These are phyloP conservation scores for Apamea anceps DNA, from an alignment of 2,888 invertebrate genomes.

Conservation along the genomic window DNA sequence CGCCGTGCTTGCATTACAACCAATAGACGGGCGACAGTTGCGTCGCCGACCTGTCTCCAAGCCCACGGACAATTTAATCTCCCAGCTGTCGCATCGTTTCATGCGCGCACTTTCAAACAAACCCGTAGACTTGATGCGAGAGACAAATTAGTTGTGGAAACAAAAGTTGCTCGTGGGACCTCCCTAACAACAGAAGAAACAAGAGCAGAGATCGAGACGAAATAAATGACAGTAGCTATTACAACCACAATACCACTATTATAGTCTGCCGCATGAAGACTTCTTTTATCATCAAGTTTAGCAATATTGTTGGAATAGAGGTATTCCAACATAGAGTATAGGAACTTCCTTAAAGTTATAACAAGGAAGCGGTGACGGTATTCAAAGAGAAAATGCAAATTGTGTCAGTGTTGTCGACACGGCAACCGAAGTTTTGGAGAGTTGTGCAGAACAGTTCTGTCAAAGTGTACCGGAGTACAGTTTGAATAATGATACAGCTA, in stretches of 20 bases:
- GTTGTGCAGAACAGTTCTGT: slow-evolving; percentile 19
- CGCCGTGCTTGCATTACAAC: background rate
- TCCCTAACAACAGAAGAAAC: background rate
- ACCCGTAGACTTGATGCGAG: background rate
- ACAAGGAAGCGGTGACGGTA: slow-evolving; percentile 39
- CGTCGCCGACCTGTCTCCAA: no score
- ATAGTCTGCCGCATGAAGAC: slow-evolving; percentile 3
- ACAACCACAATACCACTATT: background rate
- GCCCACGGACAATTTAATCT: no score
- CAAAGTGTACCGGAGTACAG: slow-evolving; percentile 24
- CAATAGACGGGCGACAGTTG: no score
- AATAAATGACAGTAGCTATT: background rate
- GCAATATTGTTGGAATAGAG: slow-evolving; percentile 3
- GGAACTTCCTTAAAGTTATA: slow-evolving; percentile 42
- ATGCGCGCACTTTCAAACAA: no score
- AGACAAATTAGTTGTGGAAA: background rate
- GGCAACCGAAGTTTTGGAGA: slow-evolving; percentile 41
- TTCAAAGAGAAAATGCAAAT: slow-evolving; percentile 60
- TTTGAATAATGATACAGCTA: slow-evolving; percentile 22
- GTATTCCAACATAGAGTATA: slow-evolving; percentile 1
- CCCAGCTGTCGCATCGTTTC: no score
- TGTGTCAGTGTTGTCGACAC: slow-evolving; percentile 26
- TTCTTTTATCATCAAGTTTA: slow-evolving; percentile 1
- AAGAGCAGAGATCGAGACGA: background rate
- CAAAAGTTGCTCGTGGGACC: background rate